Base-by-base conservation (phyloP, 2,888 invertebrate genomes). In the Harmothoe impar region DNA sequence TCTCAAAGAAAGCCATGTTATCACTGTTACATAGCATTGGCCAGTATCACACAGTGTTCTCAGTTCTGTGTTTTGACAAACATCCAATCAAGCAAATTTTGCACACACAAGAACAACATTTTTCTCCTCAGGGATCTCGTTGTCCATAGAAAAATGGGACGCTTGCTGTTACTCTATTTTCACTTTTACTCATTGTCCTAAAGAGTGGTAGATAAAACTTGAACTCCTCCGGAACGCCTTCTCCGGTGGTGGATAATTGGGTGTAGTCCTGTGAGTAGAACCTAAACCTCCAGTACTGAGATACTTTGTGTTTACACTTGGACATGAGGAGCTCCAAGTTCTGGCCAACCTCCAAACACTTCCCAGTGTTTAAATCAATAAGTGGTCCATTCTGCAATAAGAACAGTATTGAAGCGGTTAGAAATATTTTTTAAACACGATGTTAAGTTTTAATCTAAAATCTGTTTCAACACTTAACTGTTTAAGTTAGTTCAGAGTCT, bases 381-480 rank as follows among this genome's bases (percentile, higher is more conserved):
- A 84, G 15, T 35, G 84, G 84, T 1, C 84, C 84, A 84, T 84
- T 84, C 84, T 84, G 84, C 0, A 72, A 72, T 23, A 72, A 72
- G 15, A 15, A 72, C 3, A 7, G 25, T 29, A 72, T 72, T 20
- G 25, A 31, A 54, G 20, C 15, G 31, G n/a, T n/a, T 68, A 7
- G n/a, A 68, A 7, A 17, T 12, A 68, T 68, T 68, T 17, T 17
- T 7, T 17, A 17, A n/a, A 68, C n/a, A 15, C 20, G 12, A 7
- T n/a, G 7, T 7, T 68, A 68, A 17, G 12, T 68, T 23, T 5
- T 17, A 68, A 15, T 5, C 12, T n/a, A 68, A 17, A 7, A 68
- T 17, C 68, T 17, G 12, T 7, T 68, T 5, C 5, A 68, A 7
- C 20, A 68, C 68, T 68, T n/a, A 17, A 15, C 54, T 52, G 17